Evolutionary conservation across 2,113 vertebrate species (phyloP).

Genomic region (Lonchura striata): DNA sequence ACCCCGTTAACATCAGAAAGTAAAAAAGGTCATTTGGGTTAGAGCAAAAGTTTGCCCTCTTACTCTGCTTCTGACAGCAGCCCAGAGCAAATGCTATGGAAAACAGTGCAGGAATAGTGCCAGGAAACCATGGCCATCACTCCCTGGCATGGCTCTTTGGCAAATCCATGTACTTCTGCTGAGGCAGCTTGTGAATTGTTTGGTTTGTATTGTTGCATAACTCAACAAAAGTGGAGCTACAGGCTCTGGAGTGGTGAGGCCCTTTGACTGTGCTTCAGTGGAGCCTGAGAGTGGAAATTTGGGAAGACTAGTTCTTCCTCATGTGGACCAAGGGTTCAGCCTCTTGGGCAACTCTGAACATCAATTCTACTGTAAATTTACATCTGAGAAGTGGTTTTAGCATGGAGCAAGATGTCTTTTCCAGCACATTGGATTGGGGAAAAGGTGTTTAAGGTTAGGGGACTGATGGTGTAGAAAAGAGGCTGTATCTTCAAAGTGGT

Average conservation of each 20-base stretch:
- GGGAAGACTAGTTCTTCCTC: neutral
- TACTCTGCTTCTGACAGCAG: neutral
- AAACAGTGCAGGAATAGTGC: neutral
- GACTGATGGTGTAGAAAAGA: neutral
- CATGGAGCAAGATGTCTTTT: neutral
- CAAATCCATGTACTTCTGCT: neutral
- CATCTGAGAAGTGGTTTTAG: neutral
- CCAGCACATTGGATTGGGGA: neutral
- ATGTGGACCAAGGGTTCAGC: neutral
- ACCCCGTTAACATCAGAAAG: neutral
- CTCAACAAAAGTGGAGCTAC: neutral
- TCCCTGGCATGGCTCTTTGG: neutral
- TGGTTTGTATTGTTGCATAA: neutral
- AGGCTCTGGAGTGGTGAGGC: neutral
- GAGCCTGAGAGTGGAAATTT: neutral
- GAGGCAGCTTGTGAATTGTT: fast-evolving
- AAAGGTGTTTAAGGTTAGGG: neutral
- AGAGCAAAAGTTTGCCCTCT: neutral
- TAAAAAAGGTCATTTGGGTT: neutral
- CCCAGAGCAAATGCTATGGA: neutral
- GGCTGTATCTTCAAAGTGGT: fast-evolving
- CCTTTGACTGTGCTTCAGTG: neutral
- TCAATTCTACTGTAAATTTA: neutral
- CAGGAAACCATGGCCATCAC: neutral
- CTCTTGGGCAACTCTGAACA: neutral